These are phyloP conservation scores for Arenaria interpres DNA, from an alignment of 2,113 vertebrate species.

Conservation along the genomic window DNA sequence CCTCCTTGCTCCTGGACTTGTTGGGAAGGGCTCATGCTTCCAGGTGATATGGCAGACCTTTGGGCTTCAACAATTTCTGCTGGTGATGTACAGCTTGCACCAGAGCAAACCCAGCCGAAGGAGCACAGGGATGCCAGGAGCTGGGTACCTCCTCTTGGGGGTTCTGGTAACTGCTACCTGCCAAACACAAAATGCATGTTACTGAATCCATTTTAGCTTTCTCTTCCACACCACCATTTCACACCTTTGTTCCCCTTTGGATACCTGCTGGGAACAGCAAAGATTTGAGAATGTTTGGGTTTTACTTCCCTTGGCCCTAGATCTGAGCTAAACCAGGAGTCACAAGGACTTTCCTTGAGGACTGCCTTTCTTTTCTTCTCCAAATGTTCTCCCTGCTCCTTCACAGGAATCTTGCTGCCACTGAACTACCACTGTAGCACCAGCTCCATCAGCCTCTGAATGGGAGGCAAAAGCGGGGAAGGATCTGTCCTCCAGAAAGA, in stretches of 20 bases:
- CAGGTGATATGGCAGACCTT: background rate
- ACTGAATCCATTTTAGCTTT: background rate
- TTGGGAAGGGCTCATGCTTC: background rate
- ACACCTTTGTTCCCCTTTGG: background rate
- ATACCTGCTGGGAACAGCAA: background rate
- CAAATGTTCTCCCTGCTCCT: background rate
- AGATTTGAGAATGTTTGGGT: background rate
- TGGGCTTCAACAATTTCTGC: background rate
- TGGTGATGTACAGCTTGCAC: background rate
- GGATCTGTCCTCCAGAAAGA: background rate
- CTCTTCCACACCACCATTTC: background rate
- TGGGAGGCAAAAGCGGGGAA: rapidly evolving
- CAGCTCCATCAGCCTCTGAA: background rate
- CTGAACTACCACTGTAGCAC: background rate
- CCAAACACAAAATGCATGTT: background rate
- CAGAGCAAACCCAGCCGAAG: background rate
- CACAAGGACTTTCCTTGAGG: background rate
- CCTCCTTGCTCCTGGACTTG: background rate
- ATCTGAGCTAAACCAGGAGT: background rate
- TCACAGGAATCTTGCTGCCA: background rate
- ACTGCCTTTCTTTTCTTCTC: background rate
- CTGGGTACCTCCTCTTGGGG: background rate
- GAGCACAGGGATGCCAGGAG: background rate
- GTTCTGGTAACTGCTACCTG: background rate
- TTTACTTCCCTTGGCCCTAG: background rate